Percentiles rank a stretch among this genome's conserved stretches.
Conservation (phyloP, 2,797 vertebrate genomes). For the Syngnathus acus region DNA sequence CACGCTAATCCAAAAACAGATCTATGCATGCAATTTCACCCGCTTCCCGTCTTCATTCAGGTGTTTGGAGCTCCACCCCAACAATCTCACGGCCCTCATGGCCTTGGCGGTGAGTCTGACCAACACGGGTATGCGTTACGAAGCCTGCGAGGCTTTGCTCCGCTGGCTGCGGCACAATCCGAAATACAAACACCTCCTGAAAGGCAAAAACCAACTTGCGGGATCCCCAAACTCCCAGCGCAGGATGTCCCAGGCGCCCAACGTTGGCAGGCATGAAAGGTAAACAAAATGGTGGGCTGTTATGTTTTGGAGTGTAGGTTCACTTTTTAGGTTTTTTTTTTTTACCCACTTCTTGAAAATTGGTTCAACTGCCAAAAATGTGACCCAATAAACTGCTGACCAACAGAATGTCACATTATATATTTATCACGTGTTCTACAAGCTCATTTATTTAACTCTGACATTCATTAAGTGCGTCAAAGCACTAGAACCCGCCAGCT, state of each 20-base stretch:
- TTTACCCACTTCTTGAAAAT: not conserved
- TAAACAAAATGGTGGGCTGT: conserved; percentile 14
- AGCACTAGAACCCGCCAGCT: not conserved
- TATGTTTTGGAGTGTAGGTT: not conserved
- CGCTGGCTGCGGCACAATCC: conserved; percentile 91
- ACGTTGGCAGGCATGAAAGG: conserved; percentile 51
- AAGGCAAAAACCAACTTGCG: conserved; percentile 71
- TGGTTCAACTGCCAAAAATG: too few relatives aligned
- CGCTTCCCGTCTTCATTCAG: conserved; percentile 57
- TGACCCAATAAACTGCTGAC: too few relatives aligned
- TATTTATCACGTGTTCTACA: not conserved
- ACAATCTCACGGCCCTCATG: conserved; percentile 90
- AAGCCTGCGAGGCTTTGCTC: conserved; percentile 86
- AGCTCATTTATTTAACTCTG: not conserved
- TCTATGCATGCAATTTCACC: not conserved
- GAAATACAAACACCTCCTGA: conserved; percentile 87
- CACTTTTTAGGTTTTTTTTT: not conserved
- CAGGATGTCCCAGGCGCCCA: conserved; percentile 74
- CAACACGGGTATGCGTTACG: conserved; percentile 89
- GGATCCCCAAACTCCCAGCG: conserved; percentile 79
- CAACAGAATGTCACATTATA: not conserved
- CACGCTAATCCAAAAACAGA: not conserved
- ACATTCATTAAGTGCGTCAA: not conserved
- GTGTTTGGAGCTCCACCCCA: conserved; percentile 95
- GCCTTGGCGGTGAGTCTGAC: conserved; percentile 95